Evolutionary conservation across 1,140 invertebrate species (phyloP).

Genomic region (Daktulosphaira vitifoliae): DNA sequence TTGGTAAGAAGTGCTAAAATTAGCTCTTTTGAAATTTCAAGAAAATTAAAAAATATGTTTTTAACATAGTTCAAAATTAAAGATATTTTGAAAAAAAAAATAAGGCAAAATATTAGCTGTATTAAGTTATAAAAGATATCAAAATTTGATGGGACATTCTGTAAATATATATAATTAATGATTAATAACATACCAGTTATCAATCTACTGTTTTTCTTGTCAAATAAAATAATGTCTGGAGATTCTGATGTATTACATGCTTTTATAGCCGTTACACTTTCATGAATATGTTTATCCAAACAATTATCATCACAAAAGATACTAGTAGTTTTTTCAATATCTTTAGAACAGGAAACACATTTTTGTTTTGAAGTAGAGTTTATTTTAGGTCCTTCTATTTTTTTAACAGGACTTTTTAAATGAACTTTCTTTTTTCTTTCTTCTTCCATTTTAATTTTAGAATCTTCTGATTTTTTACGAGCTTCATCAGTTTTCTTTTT

Average conservation of each 20-base stretch:
- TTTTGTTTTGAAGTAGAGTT: neutral
- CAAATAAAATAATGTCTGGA: constrained; percentile 60
- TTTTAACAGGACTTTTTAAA: constrained; percentile 15
- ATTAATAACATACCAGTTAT: constrained; percentile 52
- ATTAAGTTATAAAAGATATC: too few species aligned
- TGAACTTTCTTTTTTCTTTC: constrained; percentile 1
- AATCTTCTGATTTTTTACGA: constrained; percentile 18
- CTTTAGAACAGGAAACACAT: constrained; percentile 7
- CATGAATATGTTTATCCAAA: constrained; percentile 27
- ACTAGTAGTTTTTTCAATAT: neutral
- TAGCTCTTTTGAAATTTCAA: too few species aligned
- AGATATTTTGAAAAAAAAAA: too few species aligned
- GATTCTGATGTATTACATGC: constrained; percentile 20
- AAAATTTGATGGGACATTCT: too few species aligned
- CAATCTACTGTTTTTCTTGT: constrained; percentile 65
- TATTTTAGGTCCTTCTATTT: constrained; percentile 4
- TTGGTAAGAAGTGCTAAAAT: too few species aligned
- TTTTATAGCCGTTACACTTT: constrained; percentile 23
- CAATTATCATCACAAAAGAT: constrained; percentile 26
- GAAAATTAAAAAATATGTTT: too few species aligned
- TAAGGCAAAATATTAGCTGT: too few species aligned
- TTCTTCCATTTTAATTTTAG: constrained; percentile 4
- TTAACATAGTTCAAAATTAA: too few species aligned
- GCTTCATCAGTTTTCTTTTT: constrained; percentile 48
- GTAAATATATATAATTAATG: neutral